phyloP scores from a whole-genome alignment of 1,140 invertebrate genomes.

The Procambarus clarkii region DNA sequence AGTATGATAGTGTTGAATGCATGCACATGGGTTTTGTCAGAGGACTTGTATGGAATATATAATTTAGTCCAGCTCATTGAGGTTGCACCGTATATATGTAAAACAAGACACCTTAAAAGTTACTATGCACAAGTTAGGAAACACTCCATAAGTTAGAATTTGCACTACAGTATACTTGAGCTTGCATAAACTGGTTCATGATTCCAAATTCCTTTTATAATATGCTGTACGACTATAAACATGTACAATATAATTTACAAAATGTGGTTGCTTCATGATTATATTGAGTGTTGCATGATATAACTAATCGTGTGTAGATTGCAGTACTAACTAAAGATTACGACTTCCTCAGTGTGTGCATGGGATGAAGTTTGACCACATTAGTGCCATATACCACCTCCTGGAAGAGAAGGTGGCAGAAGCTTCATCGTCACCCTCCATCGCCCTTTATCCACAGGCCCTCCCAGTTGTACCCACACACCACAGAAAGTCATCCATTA shows the following conservation, averaged over 20 bases:
- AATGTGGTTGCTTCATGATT: not conserved
- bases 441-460: slow-evolving; percentile 74
- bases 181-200: not conserved
- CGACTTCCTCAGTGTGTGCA: slow-evolving; percentile 82
- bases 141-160: not conserved
- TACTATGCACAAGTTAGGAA: not conserved
- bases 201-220: not conserved
- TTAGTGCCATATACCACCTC: slow-evolving; percentile 97
- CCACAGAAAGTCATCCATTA: slow-evolving; percentile 75
- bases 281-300: not conserved
- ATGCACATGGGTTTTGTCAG: too few species aligned
- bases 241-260: not conserved
- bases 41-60: too few species aligned
- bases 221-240: not conserved
- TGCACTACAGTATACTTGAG: not conserved
- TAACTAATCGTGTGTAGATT: slow-evolving; percentile 36
- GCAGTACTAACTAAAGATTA: slow-evolving; percentile 73
- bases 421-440: slow-evolving; percentile 49
- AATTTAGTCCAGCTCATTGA: too few species aligned
- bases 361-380: slow-evolving; percentile 93
- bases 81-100: too few species aligned
- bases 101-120: too few species aligned
- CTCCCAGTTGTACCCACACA: slow-evolving; percentile 76
- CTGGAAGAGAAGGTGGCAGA: slow-evolving; percentile 81
- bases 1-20: too few species aligned